Evolutionary conservation across 2,888 invertebrate species (phyloP).

Genomic region (Bimastos eiseni): DNA sequence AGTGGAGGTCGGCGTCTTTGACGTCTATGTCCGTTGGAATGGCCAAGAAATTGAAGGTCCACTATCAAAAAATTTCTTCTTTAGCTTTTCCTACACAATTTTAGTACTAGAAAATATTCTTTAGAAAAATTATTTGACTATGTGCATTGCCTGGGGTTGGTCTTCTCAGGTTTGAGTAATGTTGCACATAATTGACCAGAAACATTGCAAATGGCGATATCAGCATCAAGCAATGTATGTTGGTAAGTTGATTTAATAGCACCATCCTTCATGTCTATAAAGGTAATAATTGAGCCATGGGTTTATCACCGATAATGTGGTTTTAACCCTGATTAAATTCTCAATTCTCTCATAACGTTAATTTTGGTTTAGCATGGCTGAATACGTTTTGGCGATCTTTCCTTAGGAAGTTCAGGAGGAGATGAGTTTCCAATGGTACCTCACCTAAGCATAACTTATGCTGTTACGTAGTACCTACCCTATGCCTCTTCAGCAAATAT

Average conservation of each 20-base stretch:
- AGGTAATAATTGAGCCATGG: not conserved
- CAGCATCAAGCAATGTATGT: not conserved
- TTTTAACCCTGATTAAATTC: not conserved
- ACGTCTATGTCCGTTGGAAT: slow-evolving; percentile 77
- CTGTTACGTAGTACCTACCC: too few relatives aligned
- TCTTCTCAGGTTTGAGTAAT: not conserved
- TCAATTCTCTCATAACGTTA: not conserved
- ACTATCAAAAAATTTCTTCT: not conserved
- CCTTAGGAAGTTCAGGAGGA: not conserved
- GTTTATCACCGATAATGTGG: not conserved
- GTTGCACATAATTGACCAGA: not conserved
- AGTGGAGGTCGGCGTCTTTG: slow-evolving; percentile 86
- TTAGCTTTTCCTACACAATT: not conserved
- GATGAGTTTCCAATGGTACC: not conserved
- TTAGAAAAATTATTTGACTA: not conserved
- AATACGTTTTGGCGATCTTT: not conserved
- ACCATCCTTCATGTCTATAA: not conserved
- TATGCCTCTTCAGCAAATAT: not conserved
- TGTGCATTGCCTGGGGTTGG: not conserved
- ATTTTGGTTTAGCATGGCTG: not conserved
- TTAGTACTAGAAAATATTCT: not conserved
- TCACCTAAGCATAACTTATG: not conserved
- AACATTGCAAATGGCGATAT: not conserved
- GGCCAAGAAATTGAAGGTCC: slow-evolving; percentile 65
- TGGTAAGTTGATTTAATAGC: not conserved